A percentile compares a stretch with the other conserved stretches of the same genome.
Conservation (phyloP, 2,888 invertebrate genomes). For the Galeopsomyia nigrocyanea region DNA sequence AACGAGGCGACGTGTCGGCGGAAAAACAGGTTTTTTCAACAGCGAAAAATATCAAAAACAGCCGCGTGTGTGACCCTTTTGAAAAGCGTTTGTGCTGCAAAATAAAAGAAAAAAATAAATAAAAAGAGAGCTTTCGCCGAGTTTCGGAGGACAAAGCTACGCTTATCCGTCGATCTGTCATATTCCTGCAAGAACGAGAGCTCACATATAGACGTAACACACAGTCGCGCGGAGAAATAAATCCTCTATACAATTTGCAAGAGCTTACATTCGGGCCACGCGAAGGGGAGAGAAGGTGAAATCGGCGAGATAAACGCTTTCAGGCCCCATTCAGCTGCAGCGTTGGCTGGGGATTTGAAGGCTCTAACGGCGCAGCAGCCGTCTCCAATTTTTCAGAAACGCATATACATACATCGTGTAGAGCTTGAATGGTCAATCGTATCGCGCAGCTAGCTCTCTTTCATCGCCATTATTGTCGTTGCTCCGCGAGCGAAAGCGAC, state of each 20-base stretch:
- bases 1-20: too few species aligned
- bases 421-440: slow-evolving; percentile 25
- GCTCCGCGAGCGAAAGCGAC: too few species aligned
- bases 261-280: not conserved
- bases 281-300: not conserved
- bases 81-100: too few species aligned
- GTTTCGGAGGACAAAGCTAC: not conserved
- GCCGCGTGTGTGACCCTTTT: too few species aligned
- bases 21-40: too few species aligned
- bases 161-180: too few species aligned
- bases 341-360: slow-evolving; percentile 6
- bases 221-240: too few species aligned
- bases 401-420: not conserved
- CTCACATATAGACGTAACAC: too few species aligned
- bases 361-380: not conserved
- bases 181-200: too few species aligned
- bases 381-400: slow-evolving; percentile 19
- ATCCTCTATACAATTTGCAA: too few species aligned
- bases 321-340: not conserved
- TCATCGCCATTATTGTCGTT: too few species aligned
- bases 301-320: slow-evolving; percentile 16
- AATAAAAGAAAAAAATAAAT: not conserved
- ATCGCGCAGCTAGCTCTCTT: not conserved
- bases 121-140: slow-evolving; percentile 1
- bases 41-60: not conserved